Percentiles rank a stretch among this genome's conserved stretches.
phyloP scores from a whole-genome alignment of 1,140 invertebrate species.

The Conus ventricosus region DNA sequence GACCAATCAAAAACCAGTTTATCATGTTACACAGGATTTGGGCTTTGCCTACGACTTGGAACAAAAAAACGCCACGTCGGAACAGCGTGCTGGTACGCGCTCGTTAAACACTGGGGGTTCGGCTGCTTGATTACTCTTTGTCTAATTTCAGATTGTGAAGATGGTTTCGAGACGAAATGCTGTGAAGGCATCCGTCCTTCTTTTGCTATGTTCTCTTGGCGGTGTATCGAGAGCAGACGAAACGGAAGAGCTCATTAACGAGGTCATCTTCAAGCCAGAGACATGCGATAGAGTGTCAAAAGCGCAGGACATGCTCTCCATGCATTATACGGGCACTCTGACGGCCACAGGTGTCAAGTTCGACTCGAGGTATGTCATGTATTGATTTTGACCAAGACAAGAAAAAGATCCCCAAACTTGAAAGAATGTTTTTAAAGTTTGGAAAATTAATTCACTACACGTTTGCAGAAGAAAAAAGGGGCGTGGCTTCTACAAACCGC shows the following conservation, averaged over 20 bases:
- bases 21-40: neutral
- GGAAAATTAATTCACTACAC: neutral
- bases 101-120: no score
- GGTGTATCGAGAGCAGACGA: neutral
- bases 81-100: neutral
- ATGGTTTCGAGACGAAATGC: conserved; percentile 6
- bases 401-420: neutral
- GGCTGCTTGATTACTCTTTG: neutral
- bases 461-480: neutral
- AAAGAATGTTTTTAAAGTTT: neutral
- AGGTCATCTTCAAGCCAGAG: conserved; percentile 86
- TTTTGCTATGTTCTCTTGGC: conserved; percentile 11
- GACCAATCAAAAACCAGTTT: neutral
- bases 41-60: neutral
- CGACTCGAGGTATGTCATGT: conserved; percentile 88
- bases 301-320: conserved; percentile 90
- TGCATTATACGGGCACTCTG: conserved; percentile 94
- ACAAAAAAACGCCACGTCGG: conserved; percentile 27
- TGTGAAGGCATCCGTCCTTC: neutral
- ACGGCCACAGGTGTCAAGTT: conserved; percentile 89
- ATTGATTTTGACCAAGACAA: neutral
- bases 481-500: neutral
- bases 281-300: conserved; percentile 88
- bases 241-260: conserved; percentile 83
- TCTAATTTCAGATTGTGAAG: neutral